Base-by-base conservation (phyloP, 2,797 vertebrate genomes). In the Poeciliopsis paucimaculata region DNA sequence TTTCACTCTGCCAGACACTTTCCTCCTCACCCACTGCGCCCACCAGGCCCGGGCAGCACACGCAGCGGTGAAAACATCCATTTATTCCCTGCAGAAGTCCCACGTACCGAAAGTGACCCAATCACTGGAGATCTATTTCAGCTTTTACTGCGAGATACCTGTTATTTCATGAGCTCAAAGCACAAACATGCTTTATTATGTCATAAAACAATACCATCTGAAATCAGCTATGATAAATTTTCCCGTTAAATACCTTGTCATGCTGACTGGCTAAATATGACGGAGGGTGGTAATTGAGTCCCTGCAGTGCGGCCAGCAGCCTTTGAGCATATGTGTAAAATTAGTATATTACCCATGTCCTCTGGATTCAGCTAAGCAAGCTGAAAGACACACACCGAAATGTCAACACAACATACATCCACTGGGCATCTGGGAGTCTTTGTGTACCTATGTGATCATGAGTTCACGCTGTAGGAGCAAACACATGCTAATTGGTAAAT, bases 141-240 rank as follows among this genome's bases (percentile, higher is more conserved):
- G 83, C 86, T 82, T 89, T 84, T 5, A 57, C 73, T 31, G 45
- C 72, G 1, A 73, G 84, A 82, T 83, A 47, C 16, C 13, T 72
- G 83, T 64, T 85, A 82, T 87, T 84, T 83, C 68, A 31, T 62
- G 76, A 78, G 47, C 60, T 72, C 46, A 86, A 49, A 43, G 26
- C 73, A 64, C 64, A 77, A 34, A 84, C 45, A 47, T 34, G 79
- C 75, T 85, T 79, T 81, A 82, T 82, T 77, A 82, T 77, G 84
- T 88, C 90, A 94, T 94, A 93, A 94, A 95, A 94, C 88, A 92
- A 89, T 91, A 94, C 73, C 73, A 85, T 94, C 94, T 94, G 88
- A 94, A 95, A 95, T 92, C 92, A 91, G 85, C 92, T 95, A 94
- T 93, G 91, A 95, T 93, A 82, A 91, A 93, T 95, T 90, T 81